These are phyloP conservation scores for Rhaphigaster nebulosa DNA, from an alignment of 2,888 invertebrate genomes.

Conservation along the genomic window DNA sequence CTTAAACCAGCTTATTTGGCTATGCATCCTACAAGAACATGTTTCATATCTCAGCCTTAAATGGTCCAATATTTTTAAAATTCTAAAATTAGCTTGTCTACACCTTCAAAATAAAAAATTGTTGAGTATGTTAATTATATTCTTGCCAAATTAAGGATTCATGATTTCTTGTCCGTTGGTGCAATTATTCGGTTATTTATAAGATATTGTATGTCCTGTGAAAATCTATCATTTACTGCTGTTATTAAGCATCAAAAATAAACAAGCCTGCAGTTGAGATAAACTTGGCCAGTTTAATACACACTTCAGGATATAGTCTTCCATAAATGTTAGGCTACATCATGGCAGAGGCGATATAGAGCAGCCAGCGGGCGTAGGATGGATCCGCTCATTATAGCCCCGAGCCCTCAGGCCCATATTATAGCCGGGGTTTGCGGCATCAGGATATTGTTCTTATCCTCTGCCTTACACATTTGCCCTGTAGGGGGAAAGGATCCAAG, in stretches of 20 bases:
- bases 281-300: not conserved
- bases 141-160: too few relatives aligned
- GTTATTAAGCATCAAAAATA: not conserved
- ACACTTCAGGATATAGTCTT: not conserved
- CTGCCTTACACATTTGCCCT: not conserved
- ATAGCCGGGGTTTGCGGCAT: not conserved
- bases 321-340: not conserved
- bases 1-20: too few relatives aligned
- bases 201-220: not conserved
- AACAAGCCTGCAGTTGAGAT: not conserved
- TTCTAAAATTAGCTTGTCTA: too few relatives aligned
- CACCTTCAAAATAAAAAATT: too few relatives aligned
- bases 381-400: not conserved
- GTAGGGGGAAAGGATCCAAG: not conserved
- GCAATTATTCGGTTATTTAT: not conserved
- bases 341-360: not conserved
- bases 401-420: not conserved
- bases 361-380: not conserved
- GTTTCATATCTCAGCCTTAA: too few relatives aligned
- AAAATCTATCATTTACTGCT: not conserved
- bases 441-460: not conserved
- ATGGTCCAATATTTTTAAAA: too few relatives aligned
- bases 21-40: too few relatives aligned
- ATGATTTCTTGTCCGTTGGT: too few relatives aligned
- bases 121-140: too few relatives aligned